These are phyloP conservation scores for Halesus radiatus DNA, from an alignment of 1,140 invertebrate genomes.

Conservation along the genomic window DNA sequence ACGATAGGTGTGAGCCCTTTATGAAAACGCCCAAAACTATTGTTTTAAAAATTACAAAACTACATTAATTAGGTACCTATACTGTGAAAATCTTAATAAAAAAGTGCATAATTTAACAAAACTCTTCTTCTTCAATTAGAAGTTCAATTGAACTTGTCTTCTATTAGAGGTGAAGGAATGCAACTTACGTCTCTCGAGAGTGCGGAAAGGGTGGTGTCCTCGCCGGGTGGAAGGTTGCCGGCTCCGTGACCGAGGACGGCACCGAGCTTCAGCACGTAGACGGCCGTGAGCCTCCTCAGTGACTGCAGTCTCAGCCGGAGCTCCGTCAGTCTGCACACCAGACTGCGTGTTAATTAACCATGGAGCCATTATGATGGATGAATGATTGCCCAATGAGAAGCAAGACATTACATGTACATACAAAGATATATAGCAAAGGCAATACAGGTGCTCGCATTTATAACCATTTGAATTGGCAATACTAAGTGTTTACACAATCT, in stretches of 20 bases:
- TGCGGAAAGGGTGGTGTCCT: constrained; percentile 64
- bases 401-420: background rate
- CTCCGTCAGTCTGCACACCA: constrained; percentile 74
- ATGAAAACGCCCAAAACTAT: too few species aligned
- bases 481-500: too few species aligned
- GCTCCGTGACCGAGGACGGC: constrained; percentile 78
- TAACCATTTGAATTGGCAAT: too few species aligned
- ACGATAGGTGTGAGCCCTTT: too few species aligned
- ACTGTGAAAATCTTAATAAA: too few species aligned
- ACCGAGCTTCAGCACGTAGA: constrained; percentile 84
- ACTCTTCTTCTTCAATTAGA: too few species aligned
- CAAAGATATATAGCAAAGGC: background rate
- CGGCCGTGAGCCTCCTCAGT: constrained; percentile 79
- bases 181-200: constrained; percentile 71
- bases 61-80: too few species aligned
- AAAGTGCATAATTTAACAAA: background rate
- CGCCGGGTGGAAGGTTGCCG: constrained; percentile 59
- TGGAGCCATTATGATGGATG: constrained; percentile 62
- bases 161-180: background rate
- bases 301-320: constrained; percentile 81
- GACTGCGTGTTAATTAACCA: constrained; percentile 61
- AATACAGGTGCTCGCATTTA: too few species aligned
- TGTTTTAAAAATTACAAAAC: too few species aligned
- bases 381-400: constrained; percentile 46
- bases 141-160: too few species aligned